Conservation (phyloP, 1,140 invertebrate genomes). For the Trigoniulus corallinus region DNA sequence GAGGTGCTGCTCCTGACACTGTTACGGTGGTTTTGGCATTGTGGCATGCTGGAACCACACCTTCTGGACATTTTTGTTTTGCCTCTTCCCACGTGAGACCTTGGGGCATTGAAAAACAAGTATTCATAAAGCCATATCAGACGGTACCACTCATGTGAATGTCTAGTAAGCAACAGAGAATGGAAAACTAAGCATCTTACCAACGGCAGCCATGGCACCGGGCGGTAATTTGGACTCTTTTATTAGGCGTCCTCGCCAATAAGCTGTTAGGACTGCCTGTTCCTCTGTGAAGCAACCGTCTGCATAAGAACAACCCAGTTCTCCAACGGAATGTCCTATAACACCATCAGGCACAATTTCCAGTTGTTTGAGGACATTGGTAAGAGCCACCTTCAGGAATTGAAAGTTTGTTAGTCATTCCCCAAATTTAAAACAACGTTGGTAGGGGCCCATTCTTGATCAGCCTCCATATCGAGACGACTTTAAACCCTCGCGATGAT, state of each 20-base stretch:
- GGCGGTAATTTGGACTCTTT: conserved; percentile 50
- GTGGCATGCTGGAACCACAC: conserved; percentile 77
- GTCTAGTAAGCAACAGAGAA: too few relatives aligned
- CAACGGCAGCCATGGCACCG: conserved; percentile 66
- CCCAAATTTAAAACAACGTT: not conserved
- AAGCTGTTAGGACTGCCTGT: conserved; percentile 80
- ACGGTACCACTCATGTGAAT: too few relatives aligned
- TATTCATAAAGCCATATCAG: not conserved
- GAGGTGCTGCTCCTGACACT: conserved; percentile 64
- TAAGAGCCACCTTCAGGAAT: conserved; percentile 78
- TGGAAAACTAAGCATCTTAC: conserved; percentile 21
- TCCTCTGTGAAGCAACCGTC: conserved; percentile 84
- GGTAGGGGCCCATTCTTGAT: not conserved
- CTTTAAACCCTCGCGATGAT: too few relatives aligned
- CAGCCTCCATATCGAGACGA: too few relatives aligned
- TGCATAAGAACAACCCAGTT: conserved; percentile 90
- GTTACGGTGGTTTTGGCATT: conserved; percentile 84
- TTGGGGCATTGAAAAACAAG: conserved; percentile 11
- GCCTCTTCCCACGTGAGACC: conserved; percentile 80
- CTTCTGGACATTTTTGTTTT: conserved; percentile 47
- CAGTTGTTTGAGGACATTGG: conserved; percentile 60
- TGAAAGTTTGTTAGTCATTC: too few relatives aligned
- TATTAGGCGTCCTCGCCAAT: conserved; percentile 76
- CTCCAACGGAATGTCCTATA: conserved; percentile 87
- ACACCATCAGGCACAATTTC: conserved; percentile 79